Percentiles rank a stretch among this genome's conserved stretches.
Evolutionary conservation across 2,888 invertebrate species (phyloP).

Genomic region (Cerceris rybyensis): DNA sequence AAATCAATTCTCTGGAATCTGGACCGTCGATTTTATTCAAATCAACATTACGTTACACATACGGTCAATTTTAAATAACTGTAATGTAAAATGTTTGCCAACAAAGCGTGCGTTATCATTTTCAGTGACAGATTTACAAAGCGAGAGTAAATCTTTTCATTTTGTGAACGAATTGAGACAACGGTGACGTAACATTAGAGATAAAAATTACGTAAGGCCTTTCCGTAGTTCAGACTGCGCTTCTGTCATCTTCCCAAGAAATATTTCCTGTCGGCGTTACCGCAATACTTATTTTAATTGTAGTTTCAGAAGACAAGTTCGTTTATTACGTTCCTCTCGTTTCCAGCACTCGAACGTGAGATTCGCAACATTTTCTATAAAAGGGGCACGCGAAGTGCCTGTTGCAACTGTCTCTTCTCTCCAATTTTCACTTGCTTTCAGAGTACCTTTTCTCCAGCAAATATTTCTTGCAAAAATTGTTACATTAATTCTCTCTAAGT

Average conservation of each 20-base stretch:
- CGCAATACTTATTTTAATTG: slow-evolving; percentile 14
- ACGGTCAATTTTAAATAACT: neutral
- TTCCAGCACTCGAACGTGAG: too few relatives aligned
- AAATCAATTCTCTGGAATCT: too few relatives aligned
- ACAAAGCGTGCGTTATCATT: neutral
- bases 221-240: slow-evolving; percentile 7
- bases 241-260: slow-evolving; percentile 21
- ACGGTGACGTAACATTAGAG: slow-evolving; percentile 16
- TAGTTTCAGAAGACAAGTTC: neutral
- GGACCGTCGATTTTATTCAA: too few relatives aligned
- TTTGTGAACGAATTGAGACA: neutral
- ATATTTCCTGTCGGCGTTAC: slow-evolving; percentile 9
- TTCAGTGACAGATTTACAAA: neutral
- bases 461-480: too few relatives aligned
- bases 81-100: neutral
- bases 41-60: too few relatives aligned
- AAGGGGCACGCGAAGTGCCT: too few relatives aligned
- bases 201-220: slow-evolving; percentile 29
- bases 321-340: neutral
- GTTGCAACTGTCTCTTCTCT: too few relatives aligned
- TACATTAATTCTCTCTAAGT: too few relatives aligned
- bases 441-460: too few relatives aligned
- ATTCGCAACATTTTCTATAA: neutral
- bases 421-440: too few relatives aligned
- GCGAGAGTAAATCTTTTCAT: neutral